Percentiles rank a stretch among this genome's conserved stretches.
phyloP scores from a whole-genome alignment of 2,888 invertebrate genomes.

The Lasioglossum calceatum region DNA sequence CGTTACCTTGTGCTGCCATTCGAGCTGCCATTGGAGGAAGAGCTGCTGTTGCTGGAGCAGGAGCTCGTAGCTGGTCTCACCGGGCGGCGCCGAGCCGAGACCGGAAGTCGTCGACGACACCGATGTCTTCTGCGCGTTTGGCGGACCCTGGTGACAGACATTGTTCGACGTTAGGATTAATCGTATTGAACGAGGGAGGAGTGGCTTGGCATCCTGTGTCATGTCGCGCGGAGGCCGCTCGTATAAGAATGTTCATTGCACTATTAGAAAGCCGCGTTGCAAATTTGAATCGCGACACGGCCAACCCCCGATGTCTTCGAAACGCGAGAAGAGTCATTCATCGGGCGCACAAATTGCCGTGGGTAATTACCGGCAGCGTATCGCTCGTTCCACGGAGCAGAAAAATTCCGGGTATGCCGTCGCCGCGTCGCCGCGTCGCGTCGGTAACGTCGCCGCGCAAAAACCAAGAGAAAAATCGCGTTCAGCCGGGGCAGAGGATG shows the following conservation, averaged over 20 bases:
- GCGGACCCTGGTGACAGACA: constrained; percentile 88
- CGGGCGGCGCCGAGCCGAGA: constrained; percentile 82
- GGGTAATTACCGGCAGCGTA: constrained; percentile 9
- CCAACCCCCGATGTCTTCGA: neutral
- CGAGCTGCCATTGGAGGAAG: constrained; percentile 94
- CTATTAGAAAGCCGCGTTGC: neutral
- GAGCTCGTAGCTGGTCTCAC: constrained; percentile 95
- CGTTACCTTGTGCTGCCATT: constrained; percentile 90
- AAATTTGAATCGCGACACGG: neutral
- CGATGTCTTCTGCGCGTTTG: constrained; percentile 92
- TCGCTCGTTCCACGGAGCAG: constrained; percentile 7
- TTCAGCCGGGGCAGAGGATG: constrained; percentile 3
- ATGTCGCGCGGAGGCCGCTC: neutral
- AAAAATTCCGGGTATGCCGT: constrained; percentile 14
- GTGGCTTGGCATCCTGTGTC: constrained; percentile 3
- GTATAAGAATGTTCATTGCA: neutral
- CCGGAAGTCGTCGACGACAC: constrained; percentile 85
- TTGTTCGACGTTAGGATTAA: constrained; percentile 64
- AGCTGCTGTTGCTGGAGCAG: constrained; percentile 97
- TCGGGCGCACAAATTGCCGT: neutral
- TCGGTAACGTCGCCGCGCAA: neutral
- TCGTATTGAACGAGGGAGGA: constrained; percentile 19
- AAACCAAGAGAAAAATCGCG: constrained; percentile 31
- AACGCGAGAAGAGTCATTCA: neutral
- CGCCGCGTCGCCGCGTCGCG: neutral